Conservation (phyloP, 2,797 vertebrate genomes). For the Forpus xanthops region DNA sequence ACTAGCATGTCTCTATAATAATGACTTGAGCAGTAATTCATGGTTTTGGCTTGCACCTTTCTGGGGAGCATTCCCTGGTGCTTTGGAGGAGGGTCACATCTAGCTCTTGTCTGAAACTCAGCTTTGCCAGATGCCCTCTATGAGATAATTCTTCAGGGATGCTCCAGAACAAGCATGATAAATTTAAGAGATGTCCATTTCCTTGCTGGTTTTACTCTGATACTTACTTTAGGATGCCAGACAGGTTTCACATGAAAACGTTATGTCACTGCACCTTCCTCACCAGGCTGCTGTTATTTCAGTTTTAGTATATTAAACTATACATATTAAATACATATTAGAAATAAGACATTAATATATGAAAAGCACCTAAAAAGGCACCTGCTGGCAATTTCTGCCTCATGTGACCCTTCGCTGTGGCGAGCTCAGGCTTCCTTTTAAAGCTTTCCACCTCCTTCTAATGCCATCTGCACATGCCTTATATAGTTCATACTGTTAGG, state of each 20-base stretch:
- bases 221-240: neutral
- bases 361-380: neutral
- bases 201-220: neutral
- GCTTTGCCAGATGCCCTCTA: fast-evolving
- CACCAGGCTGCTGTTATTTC: neutral
- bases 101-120: neutral
- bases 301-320: neutral
- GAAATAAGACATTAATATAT: neutral
- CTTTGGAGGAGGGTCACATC: neutral
- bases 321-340: neutral
- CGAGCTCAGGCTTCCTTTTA: neutral
- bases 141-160: neutral
- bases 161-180: fast-evolving
- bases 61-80: neutral
- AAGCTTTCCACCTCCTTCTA: neutral
- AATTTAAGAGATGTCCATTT: neutral
- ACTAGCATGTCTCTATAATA: fast-evolving
- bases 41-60: neutral
- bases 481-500: neutral
- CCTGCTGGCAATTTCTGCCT: neutral
- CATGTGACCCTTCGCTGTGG: neutral
- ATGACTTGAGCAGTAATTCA: fast-evolving
- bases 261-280: neutral
- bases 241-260: fast-evolving
- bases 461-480: neutral